Evolutionary conservation across 2,797 vertebrate genomes (phyloP), one percentile per base, ranked within the genome.

Genomic region (Manis javanica): DNA sequence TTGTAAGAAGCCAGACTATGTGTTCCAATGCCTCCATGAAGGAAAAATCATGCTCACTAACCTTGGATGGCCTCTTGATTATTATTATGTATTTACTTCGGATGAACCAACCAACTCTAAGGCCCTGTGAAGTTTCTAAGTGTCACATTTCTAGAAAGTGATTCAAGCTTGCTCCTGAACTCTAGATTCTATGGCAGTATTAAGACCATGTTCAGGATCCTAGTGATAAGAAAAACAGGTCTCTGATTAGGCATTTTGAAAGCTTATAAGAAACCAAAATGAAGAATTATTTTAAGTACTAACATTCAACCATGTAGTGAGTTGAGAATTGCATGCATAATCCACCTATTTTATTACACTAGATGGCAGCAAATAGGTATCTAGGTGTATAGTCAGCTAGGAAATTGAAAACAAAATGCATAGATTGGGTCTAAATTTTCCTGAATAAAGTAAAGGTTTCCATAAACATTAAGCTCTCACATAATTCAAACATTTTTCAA

Each of bases 301-400:
- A 46, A 74, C 55, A 86, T 74, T 87, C 39, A 95, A 72, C 23
- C 23, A 68, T 51, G 12, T 46, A n/a, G 37, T 63, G 53, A 63
- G 10, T 42, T 71, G 37, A 95, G 61, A 94, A 75, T 93, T 91
- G 14, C 26, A 74, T 31, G 11, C 26, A 87, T 21, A 68, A 87
- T 29, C 34, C 88, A 71, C 14, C 42, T 55, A 94, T 68, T 93
- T 93, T 74, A n/a, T 64, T 88, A 95, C 82, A 92, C 75, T 96
- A 92, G 95, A 79, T 95, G 95, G 95, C 90, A 97, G 96, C 89
- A 97, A 90, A 93, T 90, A 91, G 61, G 42, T 92, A 42, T 55
- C 9, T 85, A 82, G 77, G n/a, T 91, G 13, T 64, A 51, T 0
- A 78, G 26, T 42, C 55, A 66, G 55, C 34, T 12, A 68, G 77